These are phyloP conservation scores for Hipposideros armiger DNA, from an alignment of 2,113 vertebrate species.

Conservation along the genomic window DNA sequence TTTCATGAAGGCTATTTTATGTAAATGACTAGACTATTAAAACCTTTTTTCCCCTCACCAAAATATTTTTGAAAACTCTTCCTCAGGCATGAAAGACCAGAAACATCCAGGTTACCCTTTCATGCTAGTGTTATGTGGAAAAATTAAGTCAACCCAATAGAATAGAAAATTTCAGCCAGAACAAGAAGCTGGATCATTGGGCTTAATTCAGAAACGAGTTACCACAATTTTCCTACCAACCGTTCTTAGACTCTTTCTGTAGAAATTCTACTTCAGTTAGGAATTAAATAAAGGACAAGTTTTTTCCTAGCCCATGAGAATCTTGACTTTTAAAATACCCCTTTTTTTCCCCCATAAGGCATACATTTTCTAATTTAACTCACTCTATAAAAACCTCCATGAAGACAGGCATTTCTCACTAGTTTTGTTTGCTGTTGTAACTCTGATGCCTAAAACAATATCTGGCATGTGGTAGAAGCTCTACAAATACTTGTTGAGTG, in stretches of 20 bases:
- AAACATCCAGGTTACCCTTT: neutral
- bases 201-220: neutral
- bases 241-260: neutral
- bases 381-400: neutral
- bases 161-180: neutral
- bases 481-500: constrained; percentile 23
- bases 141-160: neutral
- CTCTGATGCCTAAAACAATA: neutral
- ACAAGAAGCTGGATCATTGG: neutral
- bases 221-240: neutral
- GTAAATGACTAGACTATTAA: neutral
- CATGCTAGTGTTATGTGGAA: neutral
- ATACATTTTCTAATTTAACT: neutral
- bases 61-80: neutral
- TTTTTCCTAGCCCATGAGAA: neutral
- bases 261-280: neutral
- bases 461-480: neutral
- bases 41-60: neutral
- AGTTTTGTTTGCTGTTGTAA: neutral
- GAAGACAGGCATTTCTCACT: neutral
- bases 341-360: neutral
- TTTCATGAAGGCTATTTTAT: neutral
- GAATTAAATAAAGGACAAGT: neutral
- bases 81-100: neutral
- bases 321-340: neutral